Conservation (phyloP, 2,888 invertebrate species). For the Drosophila parthenogenetica region DNA sequence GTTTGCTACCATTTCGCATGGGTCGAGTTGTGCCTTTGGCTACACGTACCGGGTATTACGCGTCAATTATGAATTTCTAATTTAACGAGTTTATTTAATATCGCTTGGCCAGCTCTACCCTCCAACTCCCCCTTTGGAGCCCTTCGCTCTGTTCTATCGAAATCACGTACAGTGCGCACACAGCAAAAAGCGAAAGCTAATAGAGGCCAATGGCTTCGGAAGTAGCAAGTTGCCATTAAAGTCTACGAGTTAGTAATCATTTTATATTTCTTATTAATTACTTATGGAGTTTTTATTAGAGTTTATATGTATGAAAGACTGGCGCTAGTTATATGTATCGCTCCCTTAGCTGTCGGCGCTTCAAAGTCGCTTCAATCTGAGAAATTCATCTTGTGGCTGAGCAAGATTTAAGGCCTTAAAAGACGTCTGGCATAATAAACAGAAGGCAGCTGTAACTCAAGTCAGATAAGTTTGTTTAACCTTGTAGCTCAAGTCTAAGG, state of each 20-base stretch:
- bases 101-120: neutral
- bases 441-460: constrained; percentile 9
- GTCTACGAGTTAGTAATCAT: constrained; percentile 21
- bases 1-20: constrained; percentile 62
- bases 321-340: constrained; percentile 31
- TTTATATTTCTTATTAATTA: constrained; percentile 53
- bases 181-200: constrained; percentile 82
- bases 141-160: constrained; percentile 49
- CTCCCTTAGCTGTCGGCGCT: constrained; percentile 13
- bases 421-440: constrained; percentile 53
- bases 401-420: neutral
- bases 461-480: neutral
- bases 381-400: constrained; percentile 36
- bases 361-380: constrained; percentile 46
- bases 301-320: constrained; percentile 1
- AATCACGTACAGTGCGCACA: constrained; percentile 61
- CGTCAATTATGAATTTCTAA: constrained; percentile 78
- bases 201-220: constrained; percentile 81
- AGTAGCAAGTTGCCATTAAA: constrained; percentile 45
- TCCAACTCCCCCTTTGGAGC: neutral
- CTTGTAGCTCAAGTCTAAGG: neutral
- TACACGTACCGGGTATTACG: constrained; percentile 63
- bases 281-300: constrained; percentile 16
- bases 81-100: constrained; percentile 45
- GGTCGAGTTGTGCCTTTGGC: constrained; percentile 26